These are phyloP conservation scores for Dermatemys mawii DNA, from an alignment of 2,113 vertebrate genomes.

Conservation along the genomic window DNA sequence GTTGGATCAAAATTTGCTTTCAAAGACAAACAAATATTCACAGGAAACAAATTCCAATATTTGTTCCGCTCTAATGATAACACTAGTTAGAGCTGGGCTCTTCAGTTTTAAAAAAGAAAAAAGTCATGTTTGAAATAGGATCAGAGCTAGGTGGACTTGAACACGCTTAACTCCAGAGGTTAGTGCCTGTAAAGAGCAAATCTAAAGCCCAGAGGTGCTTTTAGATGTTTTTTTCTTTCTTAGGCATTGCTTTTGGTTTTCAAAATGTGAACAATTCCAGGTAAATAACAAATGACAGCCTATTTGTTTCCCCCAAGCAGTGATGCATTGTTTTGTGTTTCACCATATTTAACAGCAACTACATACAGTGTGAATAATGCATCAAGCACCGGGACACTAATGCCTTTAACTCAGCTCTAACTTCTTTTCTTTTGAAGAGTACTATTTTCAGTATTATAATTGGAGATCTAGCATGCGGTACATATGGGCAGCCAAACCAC, in stretches of 20 bases:
- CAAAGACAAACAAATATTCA: not conserved
- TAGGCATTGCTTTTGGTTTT: slow-evolving; percentile 52
- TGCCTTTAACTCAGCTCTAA: slow-evolving; percentile 47
- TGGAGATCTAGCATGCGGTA: not conserved
- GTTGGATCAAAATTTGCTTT: slow-evolving; percentile 3
- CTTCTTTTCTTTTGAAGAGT: not conserved
- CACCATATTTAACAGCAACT: slow-evolving; percentile 85
- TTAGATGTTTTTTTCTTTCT: slow-evolving; percentile 47
- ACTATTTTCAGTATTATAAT: not conserved
- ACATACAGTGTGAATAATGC: slow-evolving; percentile 84
- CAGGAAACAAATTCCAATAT: not conserved
- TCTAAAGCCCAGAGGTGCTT: slow-evolving; percentile 13
- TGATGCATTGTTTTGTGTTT: slow-evolving; percentile 87
- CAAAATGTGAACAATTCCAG: slow-evolving; percentile 82
- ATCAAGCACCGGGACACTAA: slow-evolving; percentile 72
- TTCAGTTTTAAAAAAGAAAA: not conserved
- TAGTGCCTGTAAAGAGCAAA: slow-evolving; percentile 52
- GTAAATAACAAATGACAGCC: slow-evolving; percentile 82
- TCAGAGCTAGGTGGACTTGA: slow-evolving; percentile 28
- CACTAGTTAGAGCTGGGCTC: slow-evolving; percentile 19
- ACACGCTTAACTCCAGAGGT: not conserved
- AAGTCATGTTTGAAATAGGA: slow-evolving; percentile 26
- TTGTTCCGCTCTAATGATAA: slow-evolving; percentile 14
- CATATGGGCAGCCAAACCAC: not conserved
- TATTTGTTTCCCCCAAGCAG: slow-evolving; percentile 79